Evolutionary conservation across 2,888 invertebrate genomes (phyloP).

Genomic region (Drosophila colorata): DNA sequence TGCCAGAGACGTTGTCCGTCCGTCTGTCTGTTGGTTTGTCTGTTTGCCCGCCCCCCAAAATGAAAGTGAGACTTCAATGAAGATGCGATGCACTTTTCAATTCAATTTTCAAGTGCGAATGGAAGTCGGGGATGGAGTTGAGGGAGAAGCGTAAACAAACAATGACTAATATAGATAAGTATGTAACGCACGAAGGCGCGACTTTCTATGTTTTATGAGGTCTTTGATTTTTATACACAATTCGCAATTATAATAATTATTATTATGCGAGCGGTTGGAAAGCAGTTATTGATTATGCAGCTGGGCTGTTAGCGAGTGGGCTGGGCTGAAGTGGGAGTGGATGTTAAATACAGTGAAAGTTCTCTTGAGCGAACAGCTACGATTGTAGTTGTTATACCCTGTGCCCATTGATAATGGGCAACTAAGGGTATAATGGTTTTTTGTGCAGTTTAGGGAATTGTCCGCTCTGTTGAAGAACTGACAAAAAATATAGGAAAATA

Average conservation of each 20-base stretch:
- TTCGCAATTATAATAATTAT: conserved; percentile 23
- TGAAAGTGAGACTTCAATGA: conserved; percentile 52
- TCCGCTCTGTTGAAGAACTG: no score
- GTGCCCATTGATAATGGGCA: no score
- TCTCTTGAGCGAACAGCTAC: no score
- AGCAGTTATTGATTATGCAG: conserved; percentile 20
- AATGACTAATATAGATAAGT: conserved; percentile 20
- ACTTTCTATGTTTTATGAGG: conserved; percentile 42
- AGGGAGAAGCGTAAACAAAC: conserved; percentile 9
- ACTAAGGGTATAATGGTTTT: no score
- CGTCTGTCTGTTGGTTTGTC: conserved; percentile 5
- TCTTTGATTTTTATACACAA: conserved; percentile 43
- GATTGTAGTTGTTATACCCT: no score
- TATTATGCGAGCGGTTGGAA: conserved; percentile 42
- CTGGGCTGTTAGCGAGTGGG: not conserved
- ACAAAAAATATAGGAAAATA: no score
- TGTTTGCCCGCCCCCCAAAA: conserved; percentile 24
- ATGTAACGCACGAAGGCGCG: conserved; percentile 34
- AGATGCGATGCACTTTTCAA: conserved; percentile 27
- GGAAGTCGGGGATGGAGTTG: not conserved
- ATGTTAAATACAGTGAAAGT: conserved; percentile 1
- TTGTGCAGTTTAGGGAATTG: no score
- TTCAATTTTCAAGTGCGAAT: conserved; percentile 26
- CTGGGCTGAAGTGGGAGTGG: not conserved
- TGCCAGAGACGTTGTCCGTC: conserved; percentile 13